phyloP scores from a whole-genome alignment of 2,888 invertebrate genomes.

The Mythimna lalbum region DNA sequence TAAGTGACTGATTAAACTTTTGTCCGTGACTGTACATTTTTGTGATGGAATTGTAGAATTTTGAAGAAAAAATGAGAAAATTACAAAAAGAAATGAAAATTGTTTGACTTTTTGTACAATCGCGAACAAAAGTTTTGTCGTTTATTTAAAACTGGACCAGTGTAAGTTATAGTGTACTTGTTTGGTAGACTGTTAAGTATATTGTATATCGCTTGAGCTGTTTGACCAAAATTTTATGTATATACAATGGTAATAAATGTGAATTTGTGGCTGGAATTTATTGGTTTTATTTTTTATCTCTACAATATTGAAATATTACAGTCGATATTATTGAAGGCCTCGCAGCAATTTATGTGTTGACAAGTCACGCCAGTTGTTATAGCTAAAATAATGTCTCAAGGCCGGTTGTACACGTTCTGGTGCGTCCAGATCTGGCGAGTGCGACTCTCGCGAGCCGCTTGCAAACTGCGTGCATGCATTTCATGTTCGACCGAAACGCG shows the following conservation, averaged over 20 bases:
- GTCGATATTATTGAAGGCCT: too few species aligned
- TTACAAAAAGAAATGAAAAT: background rate
- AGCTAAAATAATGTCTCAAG: background rate
- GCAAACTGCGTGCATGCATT: too few species aligned
- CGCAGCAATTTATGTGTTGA: background rate
- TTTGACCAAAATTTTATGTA: conserved; percentile 75
- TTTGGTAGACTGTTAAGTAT: conserved; percentile 54
- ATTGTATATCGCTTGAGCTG: conserved; percentile 63
- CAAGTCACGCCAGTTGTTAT: background rate
- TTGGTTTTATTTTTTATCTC: conserved; percentile 60
- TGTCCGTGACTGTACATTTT: conserved; percentile 30
- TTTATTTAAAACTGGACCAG: conserved; percentile 12
- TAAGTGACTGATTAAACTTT: conserved; percentile 29
- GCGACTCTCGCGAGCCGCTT: too few species aligned
- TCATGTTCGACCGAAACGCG: too few species aligned
- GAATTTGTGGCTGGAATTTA: conserved; percentile 58
- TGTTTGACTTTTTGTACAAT: conserved; percentile 17
- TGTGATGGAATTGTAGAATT: background rate
- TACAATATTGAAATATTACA: background rate
- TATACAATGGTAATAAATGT: conserved; percentile 79
- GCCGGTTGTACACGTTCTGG: background rate
- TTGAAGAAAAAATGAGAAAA: conserved; percentile 2
- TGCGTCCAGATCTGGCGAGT: too few species aligned
- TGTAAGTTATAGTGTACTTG: conserved; percentile 35
- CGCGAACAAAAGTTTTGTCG: conserved; percentile 35